Evolutionary conservation across 1,140 invertebrate species (phyloP).

Genomic region (Pachyrhynchus sulphureomaculatus): DNA sequence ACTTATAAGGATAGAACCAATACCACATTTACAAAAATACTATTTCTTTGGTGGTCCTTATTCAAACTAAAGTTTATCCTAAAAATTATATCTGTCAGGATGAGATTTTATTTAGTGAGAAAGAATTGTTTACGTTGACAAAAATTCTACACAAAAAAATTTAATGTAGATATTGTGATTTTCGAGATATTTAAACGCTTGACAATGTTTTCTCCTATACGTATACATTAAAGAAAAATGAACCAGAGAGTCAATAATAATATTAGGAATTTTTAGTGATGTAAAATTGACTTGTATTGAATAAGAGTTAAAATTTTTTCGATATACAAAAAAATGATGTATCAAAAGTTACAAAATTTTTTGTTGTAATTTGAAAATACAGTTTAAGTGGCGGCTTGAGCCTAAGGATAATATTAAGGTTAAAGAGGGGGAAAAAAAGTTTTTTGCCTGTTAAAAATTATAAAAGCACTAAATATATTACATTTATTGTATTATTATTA

Average conservation of each 20-base stretch:
- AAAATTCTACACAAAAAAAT: background rate
- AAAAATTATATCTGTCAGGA: too few relatives aligned
- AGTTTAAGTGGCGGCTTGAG: too few relatives aligned
- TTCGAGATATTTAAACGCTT: slow-evolving; percentile 5
- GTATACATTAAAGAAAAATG: background rate
- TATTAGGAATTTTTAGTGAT: slow-evolving; percentile 1
- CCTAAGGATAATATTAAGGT: too few relatives aligned
- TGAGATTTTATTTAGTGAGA: too few relatives aligned
- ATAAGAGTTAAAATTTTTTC: background rate
- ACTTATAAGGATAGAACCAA: too few relatives aligned
- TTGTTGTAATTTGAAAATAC: background rate
- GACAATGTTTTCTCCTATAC: background rate
- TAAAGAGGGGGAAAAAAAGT: too few relatives aligned
- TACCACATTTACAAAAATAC: too few relatives aligned
- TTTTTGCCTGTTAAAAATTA: too few relatives aligned
- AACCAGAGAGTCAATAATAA: background rate
- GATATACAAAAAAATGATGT: background rate
- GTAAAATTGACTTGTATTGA: background rate
- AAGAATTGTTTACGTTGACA: background rate
- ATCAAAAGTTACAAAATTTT: background rate
- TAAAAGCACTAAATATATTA: too few relatives aligned
- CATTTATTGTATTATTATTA: too few relatives aligned
- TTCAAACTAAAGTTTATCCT: too few relatives aligned
- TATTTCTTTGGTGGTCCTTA: too few relatives aligned
- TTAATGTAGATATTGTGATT: background rate